Evolutionary conservation across 2,113 vertebrate genomes (phyloP), one percentile per base, ranked within the genome.

Genomic region (Phrynosoma blainvillii): DNA sequence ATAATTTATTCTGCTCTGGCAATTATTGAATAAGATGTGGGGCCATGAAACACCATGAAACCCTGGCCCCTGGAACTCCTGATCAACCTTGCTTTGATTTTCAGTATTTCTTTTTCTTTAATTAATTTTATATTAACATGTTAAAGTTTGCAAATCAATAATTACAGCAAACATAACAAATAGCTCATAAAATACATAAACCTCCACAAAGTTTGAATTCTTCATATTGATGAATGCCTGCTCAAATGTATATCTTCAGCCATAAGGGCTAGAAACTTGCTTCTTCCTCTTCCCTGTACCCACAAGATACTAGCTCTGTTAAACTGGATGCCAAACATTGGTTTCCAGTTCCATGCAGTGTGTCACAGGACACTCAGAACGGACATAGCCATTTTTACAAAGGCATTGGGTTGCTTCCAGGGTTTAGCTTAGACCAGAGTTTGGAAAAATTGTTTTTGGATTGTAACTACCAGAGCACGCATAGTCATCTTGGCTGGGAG

Each of bases 1-100:
- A 84, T 84, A 84, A 88, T 84, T 88, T 83, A 87, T 82, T 76
- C 79, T 36, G 84, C 84, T 82, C 66, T 20, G 52, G 12, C 30
- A 78, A 2, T 68, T 23, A 14, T 54, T 56, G 79, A 21, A 10
- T 8, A 68, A 59, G 65, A 36, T 9, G 54, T 18, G 23, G 42
- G 32, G 30, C 65, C 40, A n/a, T n/a, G 40, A 23, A 68, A 14
- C 27, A 30, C 59, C 25, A 12, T 75, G 9, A 68, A 4, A 21
- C 5, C 30, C 18, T 66, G 18, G 65, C 14, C 65, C 65, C 68
- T 71, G 68, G 68, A 30, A 27, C 10, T 71, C 30, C 68, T 71
- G 68, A n/a, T 71, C 27, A 30, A 23, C 30, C 59, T 62, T 18
- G 59, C 4, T 62, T 62, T 18, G 18, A 16, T 62, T 14, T 62